Conservation (phyloP, 2,113 vertebrate species). For the Lipotes vexillifer region DNA sequence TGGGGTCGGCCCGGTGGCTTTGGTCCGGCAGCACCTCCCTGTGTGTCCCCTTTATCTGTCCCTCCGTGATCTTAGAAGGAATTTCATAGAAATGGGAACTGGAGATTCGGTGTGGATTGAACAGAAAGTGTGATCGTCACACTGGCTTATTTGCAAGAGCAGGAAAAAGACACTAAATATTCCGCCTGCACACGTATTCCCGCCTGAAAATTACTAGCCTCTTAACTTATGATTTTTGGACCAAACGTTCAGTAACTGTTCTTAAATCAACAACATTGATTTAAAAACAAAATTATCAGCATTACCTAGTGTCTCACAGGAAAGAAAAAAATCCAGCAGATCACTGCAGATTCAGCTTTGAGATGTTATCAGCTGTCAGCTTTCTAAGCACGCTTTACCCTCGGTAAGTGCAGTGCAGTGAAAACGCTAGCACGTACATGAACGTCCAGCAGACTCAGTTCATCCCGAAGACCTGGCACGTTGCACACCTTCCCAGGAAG, state of each 20-base stretch:
- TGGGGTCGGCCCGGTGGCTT: not conserved
- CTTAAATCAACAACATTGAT: not conserved
- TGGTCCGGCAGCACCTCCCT: not conserved
- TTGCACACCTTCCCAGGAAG: not conserved
- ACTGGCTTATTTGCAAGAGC: not conserved
- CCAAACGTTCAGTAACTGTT: not conserved
- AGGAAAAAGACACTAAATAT: not conserved
- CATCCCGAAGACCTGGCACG: not conserved
- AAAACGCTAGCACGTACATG: not conserved
- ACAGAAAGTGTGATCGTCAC: not conserved
- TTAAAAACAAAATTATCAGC: not conserved
- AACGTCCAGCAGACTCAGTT: not conserved
- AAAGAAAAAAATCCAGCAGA: not conserved
- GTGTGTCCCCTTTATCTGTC: not conserved
- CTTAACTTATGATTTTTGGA: not conserved
- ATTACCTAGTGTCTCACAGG: not conserved
- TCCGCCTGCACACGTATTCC: not conserved
- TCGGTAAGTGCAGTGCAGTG: not conserved
- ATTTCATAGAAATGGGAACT: not conserved
- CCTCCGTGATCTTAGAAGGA: not conserved
- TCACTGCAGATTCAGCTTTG: not conserved
- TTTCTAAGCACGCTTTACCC: not conserved
- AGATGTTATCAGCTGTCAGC: not conserved
- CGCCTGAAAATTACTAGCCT: not conserved
- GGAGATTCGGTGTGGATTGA: not conserved